phyloP scores from a whole-genome alignment of 2,888 invertebrate genomes.

The Baccha elongata region DNA sequence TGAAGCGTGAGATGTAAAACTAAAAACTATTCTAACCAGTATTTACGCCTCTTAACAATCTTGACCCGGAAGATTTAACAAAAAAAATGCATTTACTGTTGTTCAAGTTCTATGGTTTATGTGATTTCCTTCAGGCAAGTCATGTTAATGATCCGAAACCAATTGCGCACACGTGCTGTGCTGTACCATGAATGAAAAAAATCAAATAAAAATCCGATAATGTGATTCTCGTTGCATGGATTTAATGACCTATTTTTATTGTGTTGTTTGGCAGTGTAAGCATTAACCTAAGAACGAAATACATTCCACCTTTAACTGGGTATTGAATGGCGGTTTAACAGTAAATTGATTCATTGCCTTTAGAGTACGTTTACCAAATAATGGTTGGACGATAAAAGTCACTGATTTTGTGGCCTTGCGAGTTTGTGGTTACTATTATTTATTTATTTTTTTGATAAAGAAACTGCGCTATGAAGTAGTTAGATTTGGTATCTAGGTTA shows the following conservation, averaged over 20 bases:
- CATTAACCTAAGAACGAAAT: no score
- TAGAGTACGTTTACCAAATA: background rate
- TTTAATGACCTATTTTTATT: slow-evolving; percentile 5
- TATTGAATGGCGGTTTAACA: background rate
- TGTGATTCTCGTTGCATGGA: background rate
- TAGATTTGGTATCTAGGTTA: no score
- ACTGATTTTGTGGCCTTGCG: background rate
- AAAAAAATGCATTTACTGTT: background rate
- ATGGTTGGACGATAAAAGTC: background rate
- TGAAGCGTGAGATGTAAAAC: background rate
- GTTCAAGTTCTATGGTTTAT: slow-evolving; percentile 6
- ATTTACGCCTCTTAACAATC: background rate
- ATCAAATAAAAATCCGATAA: background rate
- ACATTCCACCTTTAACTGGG: no score
- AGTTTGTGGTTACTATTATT: no score
- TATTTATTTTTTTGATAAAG: no score
- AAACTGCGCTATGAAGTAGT: no score
- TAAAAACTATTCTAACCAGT: background rate
- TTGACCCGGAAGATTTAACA: background rate
- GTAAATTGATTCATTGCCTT: background rate
- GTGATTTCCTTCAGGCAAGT: background rate
- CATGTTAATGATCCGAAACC: slow-evolving; percentile 7
- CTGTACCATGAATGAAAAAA: slow-evolving; percentile 15
- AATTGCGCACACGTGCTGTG: slow-evolving; percentile 17
- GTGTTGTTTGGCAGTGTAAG: background rate